Base-by-base conservation (phyloP, 2,797 vertebrate genomes). In the Onychomys torridus region DNA sequence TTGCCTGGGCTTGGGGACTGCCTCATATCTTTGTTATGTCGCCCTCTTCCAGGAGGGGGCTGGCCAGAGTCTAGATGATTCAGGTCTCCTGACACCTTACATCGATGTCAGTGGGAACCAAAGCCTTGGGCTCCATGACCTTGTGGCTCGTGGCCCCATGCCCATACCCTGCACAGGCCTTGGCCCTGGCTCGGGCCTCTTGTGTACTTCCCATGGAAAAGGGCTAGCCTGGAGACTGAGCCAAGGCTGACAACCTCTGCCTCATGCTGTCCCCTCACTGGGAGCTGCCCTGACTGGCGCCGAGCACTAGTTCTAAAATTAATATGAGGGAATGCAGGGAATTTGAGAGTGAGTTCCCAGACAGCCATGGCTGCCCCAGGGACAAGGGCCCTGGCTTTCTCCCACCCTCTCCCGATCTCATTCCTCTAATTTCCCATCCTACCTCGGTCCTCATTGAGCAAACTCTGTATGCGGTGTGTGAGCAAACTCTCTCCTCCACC, bases 31-130 rank as follows among this genome's bases (percentile, higher is more conserved):
- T 73, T 95, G 97, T 97, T 97, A 97, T 97, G 97, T 61, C 77
- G 57, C 69, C 34, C 81, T 82, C 77, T 65, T 49, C 69, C 2
- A 23, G 95, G 96, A 94, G 59, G 93, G 94, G 57, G 43, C 93
- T 94, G 96, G 95, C 96, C 85, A 4, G 1, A 27, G 79, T 78
- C 82, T 93, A 0, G 46, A 90, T 98, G 98, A 98, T 93, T 98
- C 98, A 97, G 94, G 95, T 87, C 96, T 96, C 96, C 88, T 89
- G 97, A 97, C 95, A 98, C 97, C 97, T 97, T 97, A 89, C 79
- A 92, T 96, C 94, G 93, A 96, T 96, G 96, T 97, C 96, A 97
- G 90, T 96, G 97, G 97, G 97, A 98, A 97, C 82, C 11, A 55
- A 94, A 95, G 86, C 92, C 93, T 81, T 71, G 59, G 92, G 79